phyloP scores from a whole-genome alignment of 2,888 invertebrate species.

The Xylota sylvarum region DNA sequence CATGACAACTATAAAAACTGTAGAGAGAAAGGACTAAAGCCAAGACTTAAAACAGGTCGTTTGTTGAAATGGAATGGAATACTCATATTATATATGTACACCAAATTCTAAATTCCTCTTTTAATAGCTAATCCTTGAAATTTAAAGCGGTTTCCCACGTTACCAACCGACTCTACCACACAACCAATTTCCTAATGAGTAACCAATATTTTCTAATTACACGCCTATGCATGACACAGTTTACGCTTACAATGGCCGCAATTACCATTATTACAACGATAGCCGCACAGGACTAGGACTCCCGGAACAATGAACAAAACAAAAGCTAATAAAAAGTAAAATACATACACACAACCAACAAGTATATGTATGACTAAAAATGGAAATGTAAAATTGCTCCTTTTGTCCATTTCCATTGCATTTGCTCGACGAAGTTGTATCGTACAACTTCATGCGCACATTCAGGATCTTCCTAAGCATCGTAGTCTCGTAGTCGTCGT shows the following conservation, averaged over 20 bases:
- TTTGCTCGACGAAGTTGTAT: constrained; percentile 45
- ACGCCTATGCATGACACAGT: constrained; percentile 60
- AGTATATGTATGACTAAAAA: constrained; percentile 17
- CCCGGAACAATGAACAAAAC: constrained; percentile 36
- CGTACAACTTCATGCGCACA: constrained; percentile 41
- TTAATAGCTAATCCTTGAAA: background rate
- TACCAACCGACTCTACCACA: background rate
- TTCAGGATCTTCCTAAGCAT: constrained; percentile 4
- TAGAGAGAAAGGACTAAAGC: no score
- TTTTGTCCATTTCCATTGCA: constrained; percentile 58
- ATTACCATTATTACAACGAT: constrained; percentile 56
- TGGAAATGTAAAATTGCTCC: constrained; percentile 58
- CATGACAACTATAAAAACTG: no score
- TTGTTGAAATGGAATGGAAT: no score
- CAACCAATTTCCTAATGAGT: constrained; percentile 24
- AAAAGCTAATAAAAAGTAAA: constrained; percentile 41
- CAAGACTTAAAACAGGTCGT: no score
- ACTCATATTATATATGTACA: no score
- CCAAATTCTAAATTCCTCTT: no score
- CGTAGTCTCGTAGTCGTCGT: no score
- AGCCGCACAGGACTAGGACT: constrained; percentile 43
- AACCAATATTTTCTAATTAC: constrained; percentile 58
- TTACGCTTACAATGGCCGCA: constrained; percentile 52
- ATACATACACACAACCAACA: background rate
- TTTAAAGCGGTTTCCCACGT: background rate